Percentiles rank a stretch among this genome's conserved stretches.
Evolutionary conservation across 1,140 invertebrate genomes (phyloP).

Genomic region (Ostrea edulis): DNA sequence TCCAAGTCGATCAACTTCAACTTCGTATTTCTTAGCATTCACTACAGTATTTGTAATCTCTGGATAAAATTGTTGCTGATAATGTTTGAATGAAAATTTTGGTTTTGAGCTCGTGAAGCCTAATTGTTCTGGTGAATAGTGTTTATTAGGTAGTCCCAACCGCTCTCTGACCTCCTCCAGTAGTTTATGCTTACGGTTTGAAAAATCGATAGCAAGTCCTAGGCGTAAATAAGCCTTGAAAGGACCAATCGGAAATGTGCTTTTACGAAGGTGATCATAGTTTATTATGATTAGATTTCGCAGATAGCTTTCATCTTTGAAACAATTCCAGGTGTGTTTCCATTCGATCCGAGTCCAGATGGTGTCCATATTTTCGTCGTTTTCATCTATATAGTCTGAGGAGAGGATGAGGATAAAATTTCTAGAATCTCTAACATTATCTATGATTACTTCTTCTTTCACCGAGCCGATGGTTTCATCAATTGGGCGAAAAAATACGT

Average conservation of each 20-base stretch:
- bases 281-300: conserved; percentile 52
- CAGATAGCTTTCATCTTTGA: conserved; percentile 10
- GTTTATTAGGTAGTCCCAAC: neutral
- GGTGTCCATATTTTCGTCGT: neutral
- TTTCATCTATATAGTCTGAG: conserved; percentile 23
- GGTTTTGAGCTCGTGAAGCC: neutral
- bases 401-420: conserved; percentile 45
- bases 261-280: conserved; percentile 41
- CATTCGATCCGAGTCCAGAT: conserved; percentile 46
- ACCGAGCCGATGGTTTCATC: neutral
- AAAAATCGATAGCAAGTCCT: conserved; percentile 43
- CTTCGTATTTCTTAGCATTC: neutral
- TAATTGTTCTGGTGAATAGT: neutral
- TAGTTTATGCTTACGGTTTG: conserved; percentile 28
- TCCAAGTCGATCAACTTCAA: neutral
- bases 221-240: conserved; percentile 50
- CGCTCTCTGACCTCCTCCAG: conserved; percentile 22
- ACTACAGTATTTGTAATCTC: neutral
- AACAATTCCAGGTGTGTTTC: conserved; percentile 48
- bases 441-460: conserved; percentile 39
- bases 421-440: conserved; percentile 38
- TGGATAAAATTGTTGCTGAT: neutral
- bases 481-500: conserved; percentile 38
- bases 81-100: neutral
- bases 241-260: neutral